phyloP scores from a whole-genome alignment of 2,888 invertebrate species.

The Ceraclea dissimilis region DNA sequence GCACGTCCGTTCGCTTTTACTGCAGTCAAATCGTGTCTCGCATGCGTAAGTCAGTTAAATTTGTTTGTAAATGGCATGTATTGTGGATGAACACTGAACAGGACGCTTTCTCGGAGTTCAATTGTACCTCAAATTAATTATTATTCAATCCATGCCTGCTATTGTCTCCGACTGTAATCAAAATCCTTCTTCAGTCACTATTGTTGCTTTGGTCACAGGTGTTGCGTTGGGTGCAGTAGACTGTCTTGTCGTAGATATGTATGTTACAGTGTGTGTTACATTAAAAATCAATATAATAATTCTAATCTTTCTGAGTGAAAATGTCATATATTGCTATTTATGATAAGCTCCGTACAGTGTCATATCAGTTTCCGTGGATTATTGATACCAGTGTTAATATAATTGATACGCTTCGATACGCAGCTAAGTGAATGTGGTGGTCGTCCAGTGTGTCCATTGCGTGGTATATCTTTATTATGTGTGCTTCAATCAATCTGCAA shows the following conservation, averaged over 20 bases:
- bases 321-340: conserved; percentile 26
- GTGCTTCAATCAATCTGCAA: not conserved
- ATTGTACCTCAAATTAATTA: conserved; percentile 4
- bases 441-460: conserved; percentile 5
- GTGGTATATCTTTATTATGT: not conserved
- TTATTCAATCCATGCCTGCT: conserved; percentile 10
- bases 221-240: not conserved
- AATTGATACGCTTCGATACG: conserved; percentile 17
- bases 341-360: conserved; percentile 11
- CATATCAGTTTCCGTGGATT: conserved; percentile 11
- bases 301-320: conserved; percentile 23
- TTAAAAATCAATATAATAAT: not conserved
- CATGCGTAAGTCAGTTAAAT: conserved; percentile 9
- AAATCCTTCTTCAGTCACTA: conserved; percentile 10
- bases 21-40: conserved; percentile 13
- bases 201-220: conserved; percentile 9
- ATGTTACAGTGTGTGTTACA: no score
- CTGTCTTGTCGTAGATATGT: not conserved
- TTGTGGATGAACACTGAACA: not conserved
- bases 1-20: conserved; percentile 9
- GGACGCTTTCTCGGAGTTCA: conserved; percentile 4
- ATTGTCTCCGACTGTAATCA: conserved; percentile 13
- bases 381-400: conserved; percentile 6
- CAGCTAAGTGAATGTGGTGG: conserved; percentile 19
- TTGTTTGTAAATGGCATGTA: no score